A percentile compares a stretch with the other conserved stretches of the same genome.
Conservation (phyloP, 2,113 vertebrate genomes). For the Accipiter cooperii region DNA sequence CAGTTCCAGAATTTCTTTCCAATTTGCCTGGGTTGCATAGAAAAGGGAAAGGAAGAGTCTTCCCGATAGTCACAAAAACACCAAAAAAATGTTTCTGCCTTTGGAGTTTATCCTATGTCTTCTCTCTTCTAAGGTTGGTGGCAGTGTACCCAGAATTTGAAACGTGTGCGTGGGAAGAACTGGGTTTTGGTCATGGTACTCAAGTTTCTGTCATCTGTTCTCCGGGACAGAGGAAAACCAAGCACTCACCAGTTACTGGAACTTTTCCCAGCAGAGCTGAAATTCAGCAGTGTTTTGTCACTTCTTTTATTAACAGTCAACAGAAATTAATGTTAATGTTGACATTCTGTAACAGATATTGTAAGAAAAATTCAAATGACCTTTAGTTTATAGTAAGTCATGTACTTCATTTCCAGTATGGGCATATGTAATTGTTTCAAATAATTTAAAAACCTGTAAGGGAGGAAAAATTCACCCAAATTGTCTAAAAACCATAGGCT, state of each 20-base stretch:
- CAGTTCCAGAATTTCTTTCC: neutral
- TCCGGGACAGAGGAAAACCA: neutral
- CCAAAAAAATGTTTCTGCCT: neutral
- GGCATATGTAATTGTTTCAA: neutral
- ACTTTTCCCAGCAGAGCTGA: neutral
- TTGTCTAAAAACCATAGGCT: neutral
- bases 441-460: neutral
- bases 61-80: neutral
- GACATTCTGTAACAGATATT: neutral
- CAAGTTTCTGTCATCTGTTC: neutral
- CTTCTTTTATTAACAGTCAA: neutral
- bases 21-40: neutral
- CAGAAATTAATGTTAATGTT: neutral
- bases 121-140: neutral
- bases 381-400: neutral
- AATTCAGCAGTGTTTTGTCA: neutral
- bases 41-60: neutral
- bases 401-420: neutral
- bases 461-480: neutral
- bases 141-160: neutral
- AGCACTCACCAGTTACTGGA: neutral
- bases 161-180: neutral
- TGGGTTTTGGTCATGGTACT: neutral
- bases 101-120: neutral
- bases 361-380: rapidly evolving